Evolutionary conservation across 2,797 vertebrate species (phyloP).

Genomic region (Diceros bicornis): DNA sequence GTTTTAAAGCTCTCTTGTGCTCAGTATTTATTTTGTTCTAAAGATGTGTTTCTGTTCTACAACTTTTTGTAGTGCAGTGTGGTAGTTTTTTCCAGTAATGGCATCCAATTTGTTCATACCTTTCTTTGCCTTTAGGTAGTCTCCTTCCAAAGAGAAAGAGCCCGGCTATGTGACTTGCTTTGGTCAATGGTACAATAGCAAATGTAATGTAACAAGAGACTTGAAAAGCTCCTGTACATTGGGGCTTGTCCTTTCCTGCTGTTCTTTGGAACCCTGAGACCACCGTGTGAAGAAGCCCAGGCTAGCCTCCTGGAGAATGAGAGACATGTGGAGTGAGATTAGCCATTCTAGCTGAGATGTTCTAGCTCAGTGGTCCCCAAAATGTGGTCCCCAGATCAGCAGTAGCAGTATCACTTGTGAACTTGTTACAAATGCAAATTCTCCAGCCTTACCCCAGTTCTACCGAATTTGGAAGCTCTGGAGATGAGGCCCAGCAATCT

Average conservation of each 20-base stretch:
- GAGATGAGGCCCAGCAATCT: not conserved
- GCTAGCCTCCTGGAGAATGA: not conserved
- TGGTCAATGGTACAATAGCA: not conserved
- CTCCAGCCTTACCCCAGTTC: not conserved
- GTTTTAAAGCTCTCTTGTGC: not conserved
- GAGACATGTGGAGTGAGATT: not conserved
- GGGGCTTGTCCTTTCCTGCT: not conserved
- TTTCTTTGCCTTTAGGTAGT: not conserved
- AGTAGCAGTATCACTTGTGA: not conserved
- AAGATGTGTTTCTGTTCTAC: constrained; percentile 18
- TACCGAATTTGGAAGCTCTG: not conserved
- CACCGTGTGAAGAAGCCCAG: not conserved
- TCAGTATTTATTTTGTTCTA: constrained; percentile 54
- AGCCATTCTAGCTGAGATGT: not conserved
- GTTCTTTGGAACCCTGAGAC: not conserved
- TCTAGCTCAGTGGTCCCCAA: not conserved
- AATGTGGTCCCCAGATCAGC: not conserved
- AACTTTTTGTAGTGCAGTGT: not conserved
- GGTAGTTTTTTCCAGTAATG: not conserved
- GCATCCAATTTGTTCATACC: not conserved
- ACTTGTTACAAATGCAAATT: not conserved
- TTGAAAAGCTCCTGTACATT: not conserved
- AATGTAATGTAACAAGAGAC: not conserved
- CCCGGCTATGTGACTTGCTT: not conserved
- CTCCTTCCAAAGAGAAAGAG: not conserved